These are phyloP conservation scores for Dreissena polymorpha DNA, from an alignment of 1,140 invertebrate genomes.

Conservation along the genomic window DNA sequence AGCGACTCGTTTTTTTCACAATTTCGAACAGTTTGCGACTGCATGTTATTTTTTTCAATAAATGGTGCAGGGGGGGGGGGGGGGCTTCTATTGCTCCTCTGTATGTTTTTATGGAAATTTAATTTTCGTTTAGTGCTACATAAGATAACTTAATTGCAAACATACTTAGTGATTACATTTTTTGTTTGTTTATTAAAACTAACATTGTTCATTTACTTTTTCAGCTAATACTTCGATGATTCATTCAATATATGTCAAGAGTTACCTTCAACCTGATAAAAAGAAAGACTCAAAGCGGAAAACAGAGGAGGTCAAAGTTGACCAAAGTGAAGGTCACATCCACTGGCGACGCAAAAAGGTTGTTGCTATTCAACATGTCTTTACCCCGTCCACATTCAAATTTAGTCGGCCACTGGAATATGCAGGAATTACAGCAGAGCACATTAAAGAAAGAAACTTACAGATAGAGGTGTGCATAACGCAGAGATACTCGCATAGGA, in stretches of 20 bases:
- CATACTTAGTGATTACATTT: too few species aligned
- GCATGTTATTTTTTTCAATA: too few species aligned
- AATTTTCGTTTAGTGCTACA: too few species aligned
- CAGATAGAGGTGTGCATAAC: conserved; percentile 74
- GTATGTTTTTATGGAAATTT: too few species aligned
- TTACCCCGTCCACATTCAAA: conserved; percentile 74
- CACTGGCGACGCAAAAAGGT: conserved; percentile 41
- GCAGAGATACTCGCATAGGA: conserved; percentile 71
- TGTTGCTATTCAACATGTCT: conserved; percentile 67
- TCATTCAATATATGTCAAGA: conserved; percentile 73
- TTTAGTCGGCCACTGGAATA: conserved; percentile 74
- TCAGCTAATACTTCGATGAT: conserved; percentile 75
- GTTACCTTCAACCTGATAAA: conserved; percentile 73
- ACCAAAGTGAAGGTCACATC: conserved; percentile 55
- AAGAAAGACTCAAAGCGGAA: conserved; percentile 71
- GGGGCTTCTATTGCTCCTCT: too few species aligned
- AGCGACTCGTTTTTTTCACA: too few species aligned
- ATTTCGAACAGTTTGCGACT: too few species aligned
- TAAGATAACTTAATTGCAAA: too few species aligned
- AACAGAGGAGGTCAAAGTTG: conserved; percentile 74
- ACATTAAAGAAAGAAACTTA: conserved; percentile 66
- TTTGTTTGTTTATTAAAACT: too few species aligned
- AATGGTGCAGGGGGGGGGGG: too few species aligned
- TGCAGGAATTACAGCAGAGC: conserved; percentile 61
- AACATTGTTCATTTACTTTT: conserved; percentile 22